phyloP scores from a whole-genome alignment of 1,140 invertebrate genomes.

The Tetramorium parvispinum region DNA sequence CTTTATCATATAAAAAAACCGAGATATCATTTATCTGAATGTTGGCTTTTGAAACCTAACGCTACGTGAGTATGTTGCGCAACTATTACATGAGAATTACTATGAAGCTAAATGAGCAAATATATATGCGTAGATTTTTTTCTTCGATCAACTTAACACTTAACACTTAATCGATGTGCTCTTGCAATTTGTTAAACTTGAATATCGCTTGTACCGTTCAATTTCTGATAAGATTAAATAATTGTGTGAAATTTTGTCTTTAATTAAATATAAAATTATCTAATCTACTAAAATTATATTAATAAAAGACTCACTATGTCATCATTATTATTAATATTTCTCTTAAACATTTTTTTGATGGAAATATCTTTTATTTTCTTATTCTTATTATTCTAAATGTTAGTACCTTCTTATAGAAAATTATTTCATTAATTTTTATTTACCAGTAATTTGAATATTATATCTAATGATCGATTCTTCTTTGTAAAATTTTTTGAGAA shows the following conservation, averaged over 20 bases:
- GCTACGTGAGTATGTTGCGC: conserved; percentile 6
- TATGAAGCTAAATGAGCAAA: neutral
- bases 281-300: neutral
- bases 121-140: neutral
- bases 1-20: conserved; percentile 48
- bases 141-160: neutral
- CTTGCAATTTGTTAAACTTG: neutral
- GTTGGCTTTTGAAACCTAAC: conserved; percentile 39
- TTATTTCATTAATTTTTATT: neutral
- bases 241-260: neutral
- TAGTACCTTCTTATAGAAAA: neutral
- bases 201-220: neutral
- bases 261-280: neutral
- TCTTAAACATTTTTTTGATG: neutral
- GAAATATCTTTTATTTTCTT: neutral
- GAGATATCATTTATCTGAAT: conserved; percentile 62
- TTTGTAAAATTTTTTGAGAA: neutral
- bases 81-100: conserved; percentile 41
- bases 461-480: neutral
- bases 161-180: neutral
- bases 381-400: neutral
- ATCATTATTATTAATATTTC: neutral
- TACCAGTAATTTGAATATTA: neutral
- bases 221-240: neutral
- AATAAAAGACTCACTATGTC: neutral